These are phyloP conservation scores for Mesorhabditis sp. DNA, from an alignment of 2,888 invertebrate genomes.

Conservation along the genomic window DNA sequence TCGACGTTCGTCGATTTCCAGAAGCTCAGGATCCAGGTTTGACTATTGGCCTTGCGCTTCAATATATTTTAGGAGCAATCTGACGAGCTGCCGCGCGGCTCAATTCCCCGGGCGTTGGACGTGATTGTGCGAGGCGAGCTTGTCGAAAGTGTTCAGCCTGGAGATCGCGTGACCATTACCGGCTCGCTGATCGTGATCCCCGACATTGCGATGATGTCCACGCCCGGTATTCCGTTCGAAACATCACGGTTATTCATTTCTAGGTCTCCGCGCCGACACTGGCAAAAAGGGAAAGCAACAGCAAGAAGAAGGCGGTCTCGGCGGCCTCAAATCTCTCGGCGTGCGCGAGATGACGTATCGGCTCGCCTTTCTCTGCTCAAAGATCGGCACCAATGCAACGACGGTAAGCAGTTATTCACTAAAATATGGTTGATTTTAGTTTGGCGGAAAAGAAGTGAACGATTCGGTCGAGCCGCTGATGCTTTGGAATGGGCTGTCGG, in stretches of 20 bases:
- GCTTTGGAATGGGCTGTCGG: conserved; percentile 32
- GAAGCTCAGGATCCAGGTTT: conserved; percentile 82
- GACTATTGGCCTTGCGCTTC: neutral
- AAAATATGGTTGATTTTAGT: conserved; percentile 11
- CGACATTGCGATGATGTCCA: conserved; percentile 80
- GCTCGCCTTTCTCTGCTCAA: conserved; percentile 89
- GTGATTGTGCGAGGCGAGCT: conserved; percentile 88
- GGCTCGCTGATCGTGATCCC: conserved; percentile 95
- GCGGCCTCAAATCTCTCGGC: conserved; percentile 80
- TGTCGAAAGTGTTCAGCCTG: conserved; percentile 90
- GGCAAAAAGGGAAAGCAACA: conserved; percentile 69
- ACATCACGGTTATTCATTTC: conserved; percentile 10
- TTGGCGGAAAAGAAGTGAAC: conserved; percentile 77
- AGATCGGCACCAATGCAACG: conserved; percentile 64
- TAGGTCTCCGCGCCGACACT: conserved; percentile 76
- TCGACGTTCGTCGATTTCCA: conserved; percentile 96
- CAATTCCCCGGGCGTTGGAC: conserved; percentile 90
- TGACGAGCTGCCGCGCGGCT: conserved; percentile 88
- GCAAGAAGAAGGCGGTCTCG: conserved; percentile 74
- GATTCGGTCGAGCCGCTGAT: conserved; percentile 77
- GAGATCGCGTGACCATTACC: conserved; percentile 82
- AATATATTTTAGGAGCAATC: conserved; percentile 74
- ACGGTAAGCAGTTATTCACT: conserved; percentile 9
- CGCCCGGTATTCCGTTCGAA: conserved; percentile 67
- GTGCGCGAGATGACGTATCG: conserved; percentile 80